These are phyloP conservation scores for Nemapogon koenigi DNA, from an alignment of 2,888 invertebrate species.

Conservation along the genomic window DNA sequence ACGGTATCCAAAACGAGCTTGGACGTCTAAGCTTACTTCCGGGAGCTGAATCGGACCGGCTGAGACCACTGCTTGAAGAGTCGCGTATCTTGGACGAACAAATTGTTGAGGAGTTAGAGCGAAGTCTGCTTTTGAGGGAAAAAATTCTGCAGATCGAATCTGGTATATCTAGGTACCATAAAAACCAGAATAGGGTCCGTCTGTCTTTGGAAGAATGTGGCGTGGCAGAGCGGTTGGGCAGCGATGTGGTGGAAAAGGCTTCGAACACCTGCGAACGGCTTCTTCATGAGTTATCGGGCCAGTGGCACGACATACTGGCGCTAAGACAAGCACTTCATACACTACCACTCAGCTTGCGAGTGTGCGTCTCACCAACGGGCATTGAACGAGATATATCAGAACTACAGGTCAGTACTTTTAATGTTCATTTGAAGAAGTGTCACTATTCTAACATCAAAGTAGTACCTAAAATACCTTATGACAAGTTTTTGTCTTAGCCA, in stretches of 20 bases:
- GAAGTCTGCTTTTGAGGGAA: slow-evolving; percentile 75
- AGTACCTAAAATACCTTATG: background rate
- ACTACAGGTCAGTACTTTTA: slow-evolving; percentile 33
- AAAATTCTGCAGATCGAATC: slow-evolving; percentile 75
- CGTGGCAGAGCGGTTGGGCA: slow-evolving; percentile 73
- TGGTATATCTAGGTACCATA: slow-evolving; percentile 72
- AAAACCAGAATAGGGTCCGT: slow-evolving; percentile 70
- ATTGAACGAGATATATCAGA: slow-evolving; percentile 79
- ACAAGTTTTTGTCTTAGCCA: too few relatives aligned
- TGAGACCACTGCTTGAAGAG: slow-evolving; percentile 72
- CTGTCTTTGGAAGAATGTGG: slow-evolving; percentile 76
- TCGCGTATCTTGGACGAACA: slow-evolving; percentile 75
- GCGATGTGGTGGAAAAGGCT: slow-evolving; percentile 79
- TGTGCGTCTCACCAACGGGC: slow-evolving; percentile 78
- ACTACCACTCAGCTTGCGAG: slow-evolving; percentile 74
- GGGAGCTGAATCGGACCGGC: slow-evolving; percentile 77
- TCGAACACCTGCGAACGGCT: slow-evolving; percentile 75
- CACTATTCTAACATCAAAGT: background rate
- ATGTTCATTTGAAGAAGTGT: background rate
- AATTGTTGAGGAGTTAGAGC: slow-evolving; percentile 79
- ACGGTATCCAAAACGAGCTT: slow-evolving; percentile 80
- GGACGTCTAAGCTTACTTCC: slow-evolving; percentile 77
- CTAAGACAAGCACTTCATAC: slow-evolving; percentile 79
- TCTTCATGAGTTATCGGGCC: slow-evolving; percentile 70
- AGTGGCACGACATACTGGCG: slow-evolving; percentile 82